Evolutionary conservation across 2,888 invertebrate species (phyloP), one percentile per base, ranked within the genome.

Genomic region (Apamea epomidion): DNA sequence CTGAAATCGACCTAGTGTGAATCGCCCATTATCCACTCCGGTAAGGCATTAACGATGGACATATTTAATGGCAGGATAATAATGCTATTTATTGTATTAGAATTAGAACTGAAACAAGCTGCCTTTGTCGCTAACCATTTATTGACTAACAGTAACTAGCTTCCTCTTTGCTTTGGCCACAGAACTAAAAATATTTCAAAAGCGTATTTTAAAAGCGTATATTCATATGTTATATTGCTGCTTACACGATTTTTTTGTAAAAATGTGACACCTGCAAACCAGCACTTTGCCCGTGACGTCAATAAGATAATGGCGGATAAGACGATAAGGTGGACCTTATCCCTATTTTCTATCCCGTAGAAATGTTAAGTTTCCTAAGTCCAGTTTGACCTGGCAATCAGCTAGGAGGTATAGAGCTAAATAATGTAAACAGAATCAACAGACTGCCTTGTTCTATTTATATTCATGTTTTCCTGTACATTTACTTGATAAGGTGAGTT

Each of bases 401-500:
- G 51, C 8, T 16, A 70, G 18, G 0, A 12, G 25, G 18, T 37
- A 54, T 37, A 6, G n/a, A 29, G 25, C n/a, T 37, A n/a, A 21
- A 37, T 7, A n/a, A n/a, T 58, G 6, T 48, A 21, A 14, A 18
- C 2, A 16, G 45, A 29, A 51, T 72, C n/a, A 58, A 58, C 2
- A 78, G n/a, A 21, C 7, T 29, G 14, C 21, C 8, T 45, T 45
- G 18, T 48, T 29, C 8, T 42, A 29, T 68, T 25, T 79, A 32
- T 51, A 60, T 62, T 62, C 51, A 72, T 45, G 60, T 74, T 77
- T 51, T 25, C 29, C 42, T 42, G 10, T 37, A 69, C 60, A 67
- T 77, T 67, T 21, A 82, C 60, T 83, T 86, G 60, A 69, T 62
- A 73, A 48, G 37, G 62, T 64, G 6, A 60, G 45, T 74, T 68